Percentiles rank a stretch among this genome's conserved stretches.
Evolutionary conservation across 37 sponge, comb jelly and placozoan genomes (phyloP).

Genomic region (Aplysina aerophoba): DNA sequence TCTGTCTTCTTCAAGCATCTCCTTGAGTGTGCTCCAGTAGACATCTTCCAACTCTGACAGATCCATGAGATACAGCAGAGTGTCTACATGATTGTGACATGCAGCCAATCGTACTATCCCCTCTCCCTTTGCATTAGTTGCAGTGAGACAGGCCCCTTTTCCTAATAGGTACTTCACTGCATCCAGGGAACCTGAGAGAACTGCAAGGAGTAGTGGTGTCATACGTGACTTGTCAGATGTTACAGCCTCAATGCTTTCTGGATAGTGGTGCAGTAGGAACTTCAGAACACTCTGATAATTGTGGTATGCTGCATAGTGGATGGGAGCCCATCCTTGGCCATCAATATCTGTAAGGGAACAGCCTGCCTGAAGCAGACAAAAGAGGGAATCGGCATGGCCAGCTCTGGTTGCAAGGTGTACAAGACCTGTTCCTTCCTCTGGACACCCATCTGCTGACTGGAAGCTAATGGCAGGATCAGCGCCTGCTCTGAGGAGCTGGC

Average conservation of each 20-base stretch:
- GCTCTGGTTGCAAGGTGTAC: constrained; percentile 72
- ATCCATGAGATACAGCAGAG: constrained; percentile 68
- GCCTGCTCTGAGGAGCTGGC: constrained; percentile 51
- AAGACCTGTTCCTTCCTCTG: constrained; percentile 19
- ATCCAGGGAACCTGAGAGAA: constrained; percentile 72
- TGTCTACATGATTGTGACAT: constrained; percentile 47
- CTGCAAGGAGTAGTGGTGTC: constrained; percentile 81
- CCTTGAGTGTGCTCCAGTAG: constrained; percentile 57
- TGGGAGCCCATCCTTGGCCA: constrained; percentile 72
- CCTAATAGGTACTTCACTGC: constrained; percentile 66
- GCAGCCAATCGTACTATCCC: constrained; percentile 66
- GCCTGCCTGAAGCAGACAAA: constrained; percentile 60
- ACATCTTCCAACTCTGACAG: constrained; percentile 26
- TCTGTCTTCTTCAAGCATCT: constrained; percentile 65
- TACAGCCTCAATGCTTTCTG: constrained; percentile 33
- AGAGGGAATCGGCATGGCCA: constrained; percentile 66
- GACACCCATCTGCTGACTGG: not conserved
- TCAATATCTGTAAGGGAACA: constrained; percentile 48
- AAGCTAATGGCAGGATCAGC: constrained; percentile 40
- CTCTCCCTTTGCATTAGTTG: constrained; percentile 4
- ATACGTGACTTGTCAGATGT: constrained; percentile 30
- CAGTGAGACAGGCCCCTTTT: constrained; percentile 62
- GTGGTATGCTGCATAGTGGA: constrained; percentile 83
- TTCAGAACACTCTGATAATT: constrained; percentile 63
- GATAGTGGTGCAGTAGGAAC: constrained; percentile 34